Percentiles rank a stretch among this genome's conserved stretches.
These are phyloP conservation scores for Mythimna ferrago DNA, from an alignment of 2,888 invertebrate genomes.

Conservation along the genomic window DNA sequence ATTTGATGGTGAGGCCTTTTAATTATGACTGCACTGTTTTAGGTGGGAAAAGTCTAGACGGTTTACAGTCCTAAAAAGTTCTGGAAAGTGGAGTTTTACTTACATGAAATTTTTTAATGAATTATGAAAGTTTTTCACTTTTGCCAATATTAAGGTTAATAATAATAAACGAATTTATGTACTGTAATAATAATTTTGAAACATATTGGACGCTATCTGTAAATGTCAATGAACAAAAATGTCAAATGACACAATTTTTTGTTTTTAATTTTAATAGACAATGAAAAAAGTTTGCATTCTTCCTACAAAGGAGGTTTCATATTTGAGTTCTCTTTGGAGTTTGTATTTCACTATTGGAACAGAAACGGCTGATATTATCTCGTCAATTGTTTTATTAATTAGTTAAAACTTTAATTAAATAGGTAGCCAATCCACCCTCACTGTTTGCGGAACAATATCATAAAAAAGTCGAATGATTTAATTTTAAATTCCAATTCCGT, in stretches of 20 bases:
- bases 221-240: conserved; percentile 26
- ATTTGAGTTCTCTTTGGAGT: not conserved
- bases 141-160: not conserved
- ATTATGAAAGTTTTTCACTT: conserved; percentile 1
- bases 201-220: not conserved
- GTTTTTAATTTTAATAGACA: conserved; percentile 1
- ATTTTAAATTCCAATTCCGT: conserved; percentile 53
- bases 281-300: not conserved
- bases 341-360: not conserved
- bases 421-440: conserved; percentile 4
- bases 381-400: not conserved
- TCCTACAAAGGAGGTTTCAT: conserved; percentile 9
- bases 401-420: not conserved
- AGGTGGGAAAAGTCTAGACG: conserved; percentile 45
- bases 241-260: not conserved
- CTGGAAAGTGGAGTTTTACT: conserved; percentile 7
- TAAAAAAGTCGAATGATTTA: conserved; percentile 45
- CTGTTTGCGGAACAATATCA: not conserved
- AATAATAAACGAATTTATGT: too few relatives aligned
- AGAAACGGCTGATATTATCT: not conserved
- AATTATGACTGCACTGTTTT: conserved; percentile 63
- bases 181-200: not conserved
- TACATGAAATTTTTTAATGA: not conserved
- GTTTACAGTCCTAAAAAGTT: not conserved
- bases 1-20: conserved; percentile 70